Percentiles rank a stretch among this genome's conserved stretches.
Evolutionary conservation across 2,888 invertebrate genomes (phyloP).

Genomic region (Brachynemurus nebulosus): DNA sequence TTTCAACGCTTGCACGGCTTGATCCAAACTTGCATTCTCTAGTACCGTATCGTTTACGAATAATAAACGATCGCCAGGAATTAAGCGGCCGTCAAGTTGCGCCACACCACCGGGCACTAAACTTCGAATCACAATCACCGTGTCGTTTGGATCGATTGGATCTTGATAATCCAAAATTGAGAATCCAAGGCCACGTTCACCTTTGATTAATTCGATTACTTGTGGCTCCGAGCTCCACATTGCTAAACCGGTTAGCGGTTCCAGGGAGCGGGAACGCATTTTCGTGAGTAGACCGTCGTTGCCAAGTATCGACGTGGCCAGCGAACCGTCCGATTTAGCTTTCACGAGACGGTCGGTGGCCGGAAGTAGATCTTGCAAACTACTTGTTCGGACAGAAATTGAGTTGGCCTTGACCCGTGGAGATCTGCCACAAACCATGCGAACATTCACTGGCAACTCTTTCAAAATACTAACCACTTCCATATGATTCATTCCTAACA

Average conservation of each 20-base stretch:
- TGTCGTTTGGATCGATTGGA: slow-evolving; percentile 91
- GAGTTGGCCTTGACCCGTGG: slow-evolving; percentile 24
- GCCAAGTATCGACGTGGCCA: slow-evolving; percentile 51
- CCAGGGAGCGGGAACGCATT: slow-evolving; percentile 78
- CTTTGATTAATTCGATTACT: slow-evolving; percentile 90
- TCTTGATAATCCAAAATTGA: slow-evolving; percentile 94
- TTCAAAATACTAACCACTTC: slow-evolving; percentile 89
- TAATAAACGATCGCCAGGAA: slow-evolving; percentile 89
- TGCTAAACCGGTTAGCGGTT: slow-evolving; percentile 93
- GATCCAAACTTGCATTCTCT: slow-evolving; percentile 91
- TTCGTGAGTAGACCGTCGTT: slow-evolving; percentile 42
- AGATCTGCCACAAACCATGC: slow-evolving; percentile 74
- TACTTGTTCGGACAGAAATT: slow-evolving; percentile 32
- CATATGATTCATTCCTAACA: slow-evolving; percentile 84
- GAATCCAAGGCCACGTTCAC: slow-evolving; percentile 94
- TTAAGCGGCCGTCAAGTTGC: slow-evolving; percentile 90
- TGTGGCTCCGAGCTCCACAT: slow-evolving; percentile 98
- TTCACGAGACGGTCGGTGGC: slow-evolving; percentile 61
- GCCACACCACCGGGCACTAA: slow-evolving; percentile 98
- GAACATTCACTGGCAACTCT: slow-evolving; percentile 77
- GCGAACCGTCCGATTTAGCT: slow-evolving; percentile 84
- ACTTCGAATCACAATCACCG: slow-evolving; percentile 94
- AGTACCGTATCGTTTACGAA: slow-evolving; percentile 90
- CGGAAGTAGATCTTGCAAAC: slow-evolving; percentile 48
- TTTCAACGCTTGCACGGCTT: slow-evolving; percentile 94